Evolutionary conservation across 2,888 invertebrate species (phyloP), one percentile per base, ranked within the genome.

Genomic region (Eristalinus aeneus): DNA sequence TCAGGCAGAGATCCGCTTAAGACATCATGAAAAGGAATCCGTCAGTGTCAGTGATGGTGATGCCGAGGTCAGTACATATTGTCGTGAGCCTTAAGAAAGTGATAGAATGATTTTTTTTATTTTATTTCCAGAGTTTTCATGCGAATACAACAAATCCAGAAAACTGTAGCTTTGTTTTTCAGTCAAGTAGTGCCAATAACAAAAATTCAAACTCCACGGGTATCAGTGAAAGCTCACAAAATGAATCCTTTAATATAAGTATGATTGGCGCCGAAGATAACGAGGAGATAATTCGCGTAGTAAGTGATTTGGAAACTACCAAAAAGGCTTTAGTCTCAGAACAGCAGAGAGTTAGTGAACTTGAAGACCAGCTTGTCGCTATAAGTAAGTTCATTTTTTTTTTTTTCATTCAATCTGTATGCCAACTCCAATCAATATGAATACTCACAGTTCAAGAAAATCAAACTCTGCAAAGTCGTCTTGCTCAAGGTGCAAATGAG

Each of bases 291-390:
- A 92, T 94, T 34, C 93, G 94, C 89, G 89, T 97, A 88, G 93
- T 96, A 90, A 94, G 95, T 89, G 96, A 97, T 91, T 92, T 97
- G 88, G 94, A 96, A 89, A 95, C 96, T 88, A 94, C 94, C 67
- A 95, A 95, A 90, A 94, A 94, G 22, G 94, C 95, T 63, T 94
- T 95, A 87, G 93, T 95, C 56, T 94, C 95, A 88, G 97, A 97
- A 90, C 96, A 96, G 89, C 94, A 96, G 89, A 94, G 95, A 88
- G 95, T 95, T 27, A 93, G 94, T 0, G 97, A 97, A 91, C 93
- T 97, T 67, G 96, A 96, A 89, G 96, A 97, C 90, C 97, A 97
- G 91, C 91, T 97, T 79, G 94, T 95, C 32, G 94, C 95, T 88
- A 91, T 92, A 83, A 93, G 91, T 92, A 89, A 89, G 89, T 89